phyloP scores from a whole-genome alignment of 2,888 invertebrate genomes.

The Lochmaea crataegi region DNA sequence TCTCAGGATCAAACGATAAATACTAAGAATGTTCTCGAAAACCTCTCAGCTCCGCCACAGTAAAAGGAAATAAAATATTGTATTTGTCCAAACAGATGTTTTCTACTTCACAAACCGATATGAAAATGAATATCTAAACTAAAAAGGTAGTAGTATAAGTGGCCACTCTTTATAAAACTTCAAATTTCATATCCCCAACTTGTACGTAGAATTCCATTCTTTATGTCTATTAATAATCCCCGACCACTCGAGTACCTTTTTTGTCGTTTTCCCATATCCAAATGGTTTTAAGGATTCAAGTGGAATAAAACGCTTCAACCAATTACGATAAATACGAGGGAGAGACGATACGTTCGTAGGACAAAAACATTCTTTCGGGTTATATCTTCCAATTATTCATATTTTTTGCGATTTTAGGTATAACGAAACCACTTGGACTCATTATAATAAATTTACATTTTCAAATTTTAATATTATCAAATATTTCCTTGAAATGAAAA shows the following conservation, averaged over 20 bases:
- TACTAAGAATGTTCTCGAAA: not conserved
- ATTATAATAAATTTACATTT: too few relatives aligned
- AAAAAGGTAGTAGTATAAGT: constrained; percentile 10
- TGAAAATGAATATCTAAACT: not conserved
- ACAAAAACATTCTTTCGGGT: too few relatives aligned
- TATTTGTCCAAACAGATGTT: not conserved
- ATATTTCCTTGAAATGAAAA: too few relatives aligned
- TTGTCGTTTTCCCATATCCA: constrained; percentile 23
- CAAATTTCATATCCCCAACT: constrained; percentile 12
- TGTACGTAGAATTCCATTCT: constrained; percentile 22
- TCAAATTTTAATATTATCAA: too few relatives aligned
- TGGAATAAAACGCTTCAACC: constrained; percentile 27
- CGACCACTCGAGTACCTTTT: constrained; percentile 24
- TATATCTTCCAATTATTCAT: too few relatives aligned
- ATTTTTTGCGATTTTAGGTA: too few relatives aligned
- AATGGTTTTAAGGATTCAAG: constrained; percentile 23
- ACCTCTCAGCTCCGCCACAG: not conserved
- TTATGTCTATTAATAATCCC: constrained; percentile 28
- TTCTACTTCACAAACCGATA: constrained; percentile 9
- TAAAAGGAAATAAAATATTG: not conserved
- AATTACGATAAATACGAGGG: constrained; percentile 32
- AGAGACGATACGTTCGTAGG: constrained; percentile 1
- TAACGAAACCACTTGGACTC: too few relatives aligned
- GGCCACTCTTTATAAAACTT: constrained; percentile 4
- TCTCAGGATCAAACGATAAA: not conserved